Base-by-base conservation (phyloP, 2,888 invertebrate species). In the Mesorhabditis sp. region DNA sequence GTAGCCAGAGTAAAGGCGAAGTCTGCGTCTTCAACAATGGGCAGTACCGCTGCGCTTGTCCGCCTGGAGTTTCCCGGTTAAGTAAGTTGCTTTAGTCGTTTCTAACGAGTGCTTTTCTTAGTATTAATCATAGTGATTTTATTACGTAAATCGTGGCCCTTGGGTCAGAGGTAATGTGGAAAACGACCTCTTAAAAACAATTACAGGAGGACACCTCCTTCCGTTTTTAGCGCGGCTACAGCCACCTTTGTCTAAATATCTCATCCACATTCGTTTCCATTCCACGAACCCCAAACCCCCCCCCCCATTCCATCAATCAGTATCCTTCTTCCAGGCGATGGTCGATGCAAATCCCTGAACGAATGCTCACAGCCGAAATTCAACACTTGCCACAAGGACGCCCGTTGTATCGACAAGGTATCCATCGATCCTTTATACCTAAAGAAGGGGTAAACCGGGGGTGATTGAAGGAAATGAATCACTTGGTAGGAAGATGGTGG, bases 11-110 rank as follows among this genome's bases (percentile, higher is more conserved):
- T 15, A 81, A 82, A 67, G 73, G 75, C 43, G 83, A 83, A 74
- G 76, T 76, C 6, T 82, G 81, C 68, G 78, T 80, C 5, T 82
- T 82, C 72, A 75, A 76, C n/a, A 78, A 82, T 66, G 79, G 81
- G 10, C 76, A 76, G 65, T 81, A 80, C 70, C 72, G 77, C n/a
- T 83, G 82, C 64, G 78, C 78, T 66, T 80, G 79, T 67, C 79
- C 80, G 0, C 74, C 75, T 41, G 80, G 80, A 6, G 79, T 80
- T 6, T 66, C 72, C 45, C 71, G 76, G 43, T 71, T 73, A 3
- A 63, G 58, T 50, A 28, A 28, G 28, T 28, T 28, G 28, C 28
- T 28, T 28, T 28, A 28, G 28, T 28, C 28, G 28, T 28, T 28
- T 58, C 4, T 6, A 42, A 4, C 41, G 6, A 67, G 28, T 1